Percentiles rank a stretch among this genome's conserved stretches.
Evolutionary conservation across 2,888 invertebrate genomes (phyloP).

Genomic region (Heliothis peltigera): DNA sequence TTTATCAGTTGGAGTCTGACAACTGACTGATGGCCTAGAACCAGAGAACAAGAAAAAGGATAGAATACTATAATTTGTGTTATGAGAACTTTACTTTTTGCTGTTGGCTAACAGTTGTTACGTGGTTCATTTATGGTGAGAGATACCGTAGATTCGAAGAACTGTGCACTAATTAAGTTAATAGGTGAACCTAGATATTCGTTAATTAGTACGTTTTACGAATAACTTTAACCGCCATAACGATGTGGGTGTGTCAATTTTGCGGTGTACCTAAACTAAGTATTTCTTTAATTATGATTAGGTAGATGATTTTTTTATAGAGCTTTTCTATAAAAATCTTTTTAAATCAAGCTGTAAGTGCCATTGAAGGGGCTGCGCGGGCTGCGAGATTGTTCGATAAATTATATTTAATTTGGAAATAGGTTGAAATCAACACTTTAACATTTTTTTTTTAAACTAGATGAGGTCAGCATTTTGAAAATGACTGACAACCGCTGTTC

Average conservation of each 20-base stretch:
- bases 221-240: background rate
- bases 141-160: conserved; percentile 33
- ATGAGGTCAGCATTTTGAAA: no score
- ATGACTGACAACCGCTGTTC: no score
- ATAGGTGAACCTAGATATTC: conserved; percentile 5
- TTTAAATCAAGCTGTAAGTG: no score
- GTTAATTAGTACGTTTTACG: background rate
- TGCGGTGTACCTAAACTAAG: background rate
- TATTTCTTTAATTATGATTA: no score
- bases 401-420: no score
- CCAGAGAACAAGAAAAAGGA: conserved; percentile 38
- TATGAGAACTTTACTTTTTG: conserved; percentile 54
- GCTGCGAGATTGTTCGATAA: no score
- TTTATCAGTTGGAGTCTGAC: conserved; percentile 57
- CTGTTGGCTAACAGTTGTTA: conserved; percentile 26
- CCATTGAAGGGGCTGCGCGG: no score
- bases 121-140: conserved; percentile 8
- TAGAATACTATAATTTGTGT: conserved; percentile 39
- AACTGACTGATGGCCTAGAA: conserved; percentile 49
- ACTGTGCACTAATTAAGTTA: conserved; percentile 29
- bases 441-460: no score
- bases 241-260: background rate
- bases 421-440: no score
- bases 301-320: no score
- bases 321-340: no score